These are phyloP conservation scores for Odontomachus brunneus DNA, from an alignment of 1,140 invertebrate genomes.

Conservation along the genomic window DNA sequence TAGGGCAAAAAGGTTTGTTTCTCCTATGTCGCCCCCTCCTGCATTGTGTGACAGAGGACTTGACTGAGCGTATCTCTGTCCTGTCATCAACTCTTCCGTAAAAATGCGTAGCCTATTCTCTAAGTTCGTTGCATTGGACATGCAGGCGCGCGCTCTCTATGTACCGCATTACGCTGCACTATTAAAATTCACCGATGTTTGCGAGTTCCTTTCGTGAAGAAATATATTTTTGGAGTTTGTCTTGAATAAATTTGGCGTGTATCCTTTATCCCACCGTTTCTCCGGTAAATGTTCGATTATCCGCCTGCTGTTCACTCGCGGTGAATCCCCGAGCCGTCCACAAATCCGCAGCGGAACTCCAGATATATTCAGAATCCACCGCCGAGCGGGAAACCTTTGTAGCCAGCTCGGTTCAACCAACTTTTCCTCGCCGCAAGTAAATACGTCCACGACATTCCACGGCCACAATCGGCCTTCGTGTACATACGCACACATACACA, in stretches of 20 bases:
- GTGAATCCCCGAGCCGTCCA: slow-evolving; percentile 42
- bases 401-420: slow-evolving; percentile 54
- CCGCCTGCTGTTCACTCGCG: slow-evolving; percentile 46
- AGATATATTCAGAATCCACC: slow-evolving; percentile 46
- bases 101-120: too few species aligned
- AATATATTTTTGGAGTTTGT: slow-evolving; percentile 1
- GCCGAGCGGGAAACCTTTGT: slow-evolving; percentile 37
- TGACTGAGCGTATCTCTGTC: too few species aligned
- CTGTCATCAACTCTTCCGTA: too few species aligned
- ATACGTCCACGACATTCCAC: slow-evolving; percentile 56
- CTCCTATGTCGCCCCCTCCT: too few species aligned
- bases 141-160: too few species aligned
- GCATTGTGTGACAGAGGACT: too few species aligned
- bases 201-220: neutral
- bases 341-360: slow-evolving; percentile 55
- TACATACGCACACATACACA: neutral
- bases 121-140: too few species aligned
- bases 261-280: slow-evolving; percentile 6
- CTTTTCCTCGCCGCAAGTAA: slow-evolving; percentile 56
- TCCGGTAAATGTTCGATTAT: slow-evolving; percentile 55
- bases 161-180: too few species aligned
- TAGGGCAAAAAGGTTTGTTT: too few species aligned
- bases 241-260: slow-evolving; percentile 42
- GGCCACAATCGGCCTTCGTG: slow-evolving; percentile 50
- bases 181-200: neutral